A percentile compares a stretch with the other conserved stretches of the same genome.
These are phyloP conservation scores for Tetropium fuscum DNA, from an alignment of 2,888 invertebrate genomes.

Conservation along the genomic window DNA sequence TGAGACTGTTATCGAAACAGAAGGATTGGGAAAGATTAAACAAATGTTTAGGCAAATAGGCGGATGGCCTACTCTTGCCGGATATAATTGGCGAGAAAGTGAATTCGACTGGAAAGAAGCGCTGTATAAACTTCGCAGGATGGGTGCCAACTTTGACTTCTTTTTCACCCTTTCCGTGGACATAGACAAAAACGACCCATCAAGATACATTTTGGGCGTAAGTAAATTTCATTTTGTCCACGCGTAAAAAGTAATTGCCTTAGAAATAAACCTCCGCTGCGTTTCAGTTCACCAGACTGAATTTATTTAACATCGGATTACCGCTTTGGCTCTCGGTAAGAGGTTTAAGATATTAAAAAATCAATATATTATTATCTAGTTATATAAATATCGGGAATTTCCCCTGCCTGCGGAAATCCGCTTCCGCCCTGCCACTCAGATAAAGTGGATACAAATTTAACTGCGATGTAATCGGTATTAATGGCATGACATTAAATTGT, in stretches of 20 bases:
- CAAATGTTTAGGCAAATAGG: conserved; percentile 67
- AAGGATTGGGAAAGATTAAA: conserved; percentile 55
- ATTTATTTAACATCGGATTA: neutral
- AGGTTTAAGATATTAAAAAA: no score
- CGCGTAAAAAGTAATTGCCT: conserved; percentile 1
- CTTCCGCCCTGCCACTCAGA: no score
- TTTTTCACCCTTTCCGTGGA: conserved; percentile 56
- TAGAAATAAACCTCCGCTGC: neutral
- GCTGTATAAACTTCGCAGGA: conserved; percentile 55
- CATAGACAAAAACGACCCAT: conserved; percentile 50
- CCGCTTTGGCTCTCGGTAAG: neutral
- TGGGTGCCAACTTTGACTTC: conserved; percentile 58
- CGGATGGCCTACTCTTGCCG: conserved; percentile 72
- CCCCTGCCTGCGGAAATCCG: no score
- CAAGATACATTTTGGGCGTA: conserved; percentile 57
- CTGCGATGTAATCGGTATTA: no score
- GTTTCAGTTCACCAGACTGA: neutral
- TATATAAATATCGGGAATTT: no score
- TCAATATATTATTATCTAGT: no score
- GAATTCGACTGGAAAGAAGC: conserved; percentile 61
- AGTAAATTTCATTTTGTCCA: conserved; percentile 38
- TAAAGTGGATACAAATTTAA: no score
- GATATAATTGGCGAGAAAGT: conserved; percentile 64
- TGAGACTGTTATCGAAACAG: conserved; percentile 54
- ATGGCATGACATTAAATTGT: no score